Evolutionary conservation across 2,113 vertebrate species (phyloP), one percentile per base, ranked within the genome.

Genomic region (Xiphorhynchus elegans): DNA sequence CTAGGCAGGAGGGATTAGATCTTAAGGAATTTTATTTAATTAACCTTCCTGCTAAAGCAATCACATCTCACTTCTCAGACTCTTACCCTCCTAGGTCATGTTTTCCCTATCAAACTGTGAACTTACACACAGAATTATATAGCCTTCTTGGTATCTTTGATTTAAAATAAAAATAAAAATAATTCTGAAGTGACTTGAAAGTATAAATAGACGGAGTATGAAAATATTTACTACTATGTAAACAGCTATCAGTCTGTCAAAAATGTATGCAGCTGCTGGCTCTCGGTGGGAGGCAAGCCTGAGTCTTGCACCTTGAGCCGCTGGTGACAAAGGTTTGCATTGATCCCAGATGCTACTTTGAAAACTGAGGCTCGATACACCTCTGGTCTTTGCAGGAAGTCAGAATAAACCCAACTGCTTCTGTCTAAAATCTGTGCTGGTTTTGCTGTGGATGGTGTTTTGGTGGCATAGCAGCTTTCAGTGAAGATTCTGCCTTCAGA

Each of bases 11-110:
- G 77, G 62, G 77, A 89, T 91, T 96, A 85, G 63, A 29, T 50
- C 85, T 64, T 90, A 63, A 91, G 81, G 84, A 95, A 95, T 91
- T 95, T 89, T 89, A 82, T 91, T 95, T 89, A 89, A 95, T 93
- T 94, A 92, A 87, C 89, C 91, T 89, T 90, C n/a, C 70, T 82
- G 58, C 74, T 84, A 82, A 91, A 87, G 74, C 40, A 75, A 79
- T 82, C 81, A 44, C 69, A 52, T 81, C 89, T 93, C 73, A 81
- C 47, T 92, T 70, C 62, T 70, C 86, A 81, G 68, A 64, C 69
- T 90, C 68, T 72, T 84, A 89, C 49, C 66, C 80, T 96, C 64
- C 73, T 44, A 78, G 73, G 89, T 87, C 80, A 60, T 72, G 89
- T 89, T 95, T 93, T 87, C 69, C 75, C 84, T 92, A 31, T 84